These are phyloP conservation scores for Anagrus nilaparvatae DNA, from an alignment of 1,140 invertebrate species.

Conservation along the genomic window DNA sequence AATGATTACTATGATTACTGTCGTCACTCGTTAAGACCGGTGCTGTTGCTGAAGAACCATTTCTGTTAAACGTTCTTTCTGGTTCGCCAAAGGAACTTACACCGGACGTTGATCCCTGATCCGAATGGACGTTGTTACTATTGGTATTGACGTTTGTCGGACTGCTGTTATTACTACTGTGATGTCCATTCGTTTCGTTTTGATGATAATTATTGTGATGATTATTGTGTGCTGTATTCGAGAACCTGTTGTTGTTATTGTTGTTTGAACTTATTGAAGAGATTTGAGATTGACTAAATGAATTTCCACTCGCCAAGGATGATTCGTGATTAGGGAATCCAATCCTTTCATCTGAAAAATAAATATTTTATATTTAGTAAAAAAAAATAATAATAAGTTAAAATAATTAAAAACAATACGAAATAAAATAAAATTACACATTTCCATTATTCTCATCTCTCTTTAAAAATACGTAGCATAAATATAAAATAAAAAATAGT, in stretches of 20 bases:
- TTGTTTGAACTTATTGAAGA: constrained; percentile 14
- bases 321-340: constrained; percentile 43
- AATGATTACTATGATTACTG: constrained; percentile 36
- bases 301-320: constrained; percentile 35
- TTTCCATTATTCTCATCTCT: not conserved
- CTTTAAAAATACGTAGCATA: not conserved
- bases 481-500: no score
- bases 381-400: not conserved
- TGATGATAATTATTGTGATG: no score
- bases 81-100: constrained; percentile 35
- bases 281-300: constrained; percentile 23
- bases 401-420: not conserved
- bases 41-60: constrained; percentile 21
- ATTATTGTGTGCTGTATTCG: no score
- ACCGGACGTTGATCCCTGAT: constrained; percentile 34
- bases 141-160: constrained; percentile 12
- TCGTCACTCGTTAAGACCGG: constrained; percentile 31
- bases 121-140: constrained; percentile 31
- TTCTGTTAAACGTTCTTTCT: constrained; percentile 24
- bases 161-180: not conserved
- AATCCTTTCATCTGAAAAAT: constrained; percentile 41
- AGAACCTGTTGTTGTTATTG: constrained; percentile 34
- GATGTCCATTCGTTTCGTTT: no score
- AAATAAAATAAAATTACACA: not conserved
- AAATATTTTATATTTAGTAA: not conserved